phyloP scores from a whole-genome alignment of 2,113 vertebrate species.

The Leptodactylus fuscus region DNA sequence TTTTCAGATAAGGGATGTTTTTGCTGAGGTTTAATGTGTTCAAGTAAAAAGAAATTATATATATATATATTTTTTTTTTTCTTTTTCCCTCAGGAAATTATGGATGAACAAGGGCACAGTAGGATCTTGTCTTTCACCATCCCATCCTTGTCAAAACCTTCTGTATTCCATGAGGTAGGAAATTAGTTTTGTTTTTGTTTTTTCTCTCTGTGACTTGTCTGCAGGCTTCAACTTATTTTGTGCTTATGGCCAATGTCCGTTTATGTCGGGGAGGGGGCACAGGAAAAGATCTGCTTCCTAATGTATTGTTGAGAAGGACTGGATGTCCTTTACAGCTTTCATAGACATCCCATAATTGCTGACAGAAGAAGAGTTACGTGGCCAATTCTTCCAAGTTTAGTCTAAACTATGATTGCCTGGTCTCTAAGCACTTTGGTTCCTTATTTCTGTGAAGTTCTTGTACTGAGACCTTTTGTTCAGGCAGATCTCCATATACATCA shows the following conservation, averaged over 20 bases:
- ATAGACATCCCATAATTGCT: too few species aligned
- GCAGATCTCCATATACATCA: too few species aligned
- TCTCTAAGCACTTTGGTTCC: too few species aligned
- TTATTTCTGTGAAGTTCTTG: too few species aligned
- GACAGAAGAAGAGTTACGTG: too few species aligned
- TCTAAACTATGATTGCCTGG: too few species aligned
- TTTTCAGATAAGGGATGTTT: background rate
- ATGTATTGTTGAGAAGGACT: background rate
- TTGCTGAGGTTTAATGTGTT: too few species aligned
- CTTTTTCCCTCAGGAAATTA: constrained; percentile 86
- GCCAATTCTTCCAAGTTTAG: too few species aligned
- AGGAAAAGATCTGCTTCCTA: background rate
- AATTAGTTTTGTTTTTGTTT: too few species aligned
- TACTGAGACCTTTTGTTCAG: too few species aligned
- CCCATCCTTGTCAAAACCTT: constrained; percentile 96
- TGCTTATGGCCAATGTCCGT: background rate
- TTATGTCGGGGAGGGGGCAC: background rate
- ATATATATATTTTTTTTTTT: too few species aligned
- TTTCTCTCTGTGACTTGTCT: background rate
- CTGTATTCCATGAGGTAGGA: constrained; percentile 95
- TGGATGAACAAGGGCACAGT: constrained; percentile 94
- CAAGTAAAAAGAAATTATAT: too few species aligned
- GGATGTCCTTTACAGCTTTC: background rate
- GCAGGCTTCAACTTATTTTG: background rate
- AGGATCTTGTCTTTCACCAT: constrained; percentile 93